A percentile compares a stretch with the other conserved stretches of the same genome.
These are phyloP conservation scores for Cosmia pyralina DNA, from an alignment of 2,888 invertebrate species.

Conservation along the genomic window DNA sequence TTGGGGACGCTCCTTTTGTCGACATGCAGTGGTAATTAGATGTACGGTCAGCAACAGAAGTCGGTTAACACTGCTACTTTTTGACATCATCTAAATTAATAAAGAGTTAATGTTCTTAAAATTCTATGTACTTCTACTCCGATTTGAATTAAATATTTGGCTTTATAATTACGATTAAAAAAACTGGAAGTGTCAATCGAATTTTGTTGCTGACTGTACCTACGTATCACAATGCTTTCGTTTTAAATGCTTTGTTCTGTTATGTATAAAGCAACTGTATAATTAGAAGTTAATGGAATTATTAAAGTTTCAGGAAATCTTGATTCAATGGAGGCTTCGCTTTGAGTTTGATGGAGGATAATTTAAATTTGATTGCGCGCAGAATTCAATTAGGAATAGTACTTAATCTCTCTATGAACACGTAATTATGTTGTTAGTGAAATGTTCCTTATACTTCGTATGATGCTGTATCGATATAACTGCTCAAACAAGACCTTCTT, in stretches of 20 bases:
- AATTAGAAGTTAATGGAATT: slow-evolving; percentile 41
- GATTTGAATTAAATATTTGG: no score
- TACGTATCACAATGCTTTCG: slow-evolving; percentile 30
- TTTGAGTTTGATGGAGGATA: slow-evolving; percentile 20
- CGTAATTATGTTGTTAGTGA: not conserved
- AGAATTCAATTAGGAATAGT: slow-evolving; percentile 20
- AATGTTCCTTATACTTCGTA: not conserved
- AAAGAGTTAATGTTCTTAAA: no score
- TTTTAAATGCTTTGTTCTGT: slow-evolving; percentile 48
- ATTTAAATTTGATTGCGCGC: slow-evolving; percentile 39
- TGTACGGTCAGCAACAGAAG: no score
- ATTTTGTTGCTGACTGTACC: no score
- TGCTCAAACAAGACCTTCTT: not conserved
- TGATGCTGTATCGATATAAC: not conserved
- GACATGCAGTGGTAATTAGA: slow-evolving; percentile 60
- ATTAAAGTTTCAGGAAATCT: slow-evolving; percentile 17
- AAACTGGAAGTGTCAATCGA: no score
- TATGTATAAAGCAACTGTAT: slow-evolving; percentile 15
- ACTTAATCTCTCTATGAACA: not conserved
- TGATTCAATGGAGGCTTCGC: slow-evolving; percentile 3
- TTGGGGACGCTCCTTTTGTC: slow-evolving; percentile 56
- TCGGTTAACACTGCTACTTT: no score
- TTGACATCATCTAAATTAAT: no score
- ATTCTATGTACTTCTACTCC: no score
- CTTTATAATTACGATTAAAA: no score